These are phyloP conservation scores for Protobothrops flavoviridis DNA, from an alignment of 2,113 vertebrate species.

Conservation along the genomic window DNA sequence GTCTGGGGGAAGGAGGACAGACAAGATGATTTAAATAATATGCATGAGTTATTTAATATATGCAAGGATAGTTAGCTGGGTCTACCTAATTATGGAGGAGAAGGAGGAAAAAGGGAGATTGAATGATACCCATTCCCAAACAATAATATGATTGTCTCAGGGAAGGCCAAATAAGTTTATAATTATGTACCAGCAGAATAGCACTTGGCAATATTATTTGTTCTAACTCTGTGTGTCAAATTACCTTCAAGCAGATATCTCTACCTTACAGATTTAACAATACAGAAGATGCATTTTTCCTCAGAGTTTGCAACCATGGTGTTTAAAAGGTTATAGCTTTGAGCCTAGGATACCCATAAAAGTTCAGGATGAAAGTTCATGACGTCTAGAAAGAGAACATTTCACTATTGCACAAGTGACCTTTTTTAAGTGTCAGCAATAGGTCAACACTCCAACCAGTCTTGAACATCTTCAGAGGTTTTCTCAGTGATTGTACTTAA, in stretches of 20 bases:
- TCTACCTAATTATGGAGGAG: background rate
- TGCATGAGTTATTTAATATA: background rate
- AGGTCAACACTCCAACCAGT: background rate
- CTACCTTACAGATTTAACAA: background rate
- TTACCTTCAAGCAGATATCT: background rate
- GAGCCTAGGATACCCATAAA: background rate
- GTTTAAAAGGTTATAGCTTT: background rate
- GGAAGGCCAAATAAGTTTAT: background rate
- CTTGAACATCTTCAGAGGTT: conserved; percentile 6
- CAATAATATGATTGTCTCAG: background rate
- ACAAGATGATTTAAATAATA: background rate
- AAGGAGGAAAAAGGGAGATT: background rate
- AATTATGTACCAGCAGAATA: background rate
- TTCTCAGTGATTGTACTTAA: background rate
- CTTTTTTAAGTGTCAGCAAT: conserved; percentile 9
- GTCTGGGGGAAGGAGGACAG: background rate
- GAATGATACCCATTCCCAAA: background rate
- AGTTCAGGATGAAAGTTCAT: background rate
- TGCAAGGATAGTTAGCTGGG: background rate
- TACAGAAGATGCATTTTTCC: background rate
- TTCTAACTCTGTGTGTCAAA: background rate
- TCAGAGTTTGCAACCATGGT: background rate
- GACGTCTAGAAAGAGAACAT: background rate
- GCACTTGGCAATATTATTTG: background rate
- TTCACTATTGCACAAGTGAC: background rate